Conservation (phyloP, 2,888 invertebrate species). For the Hoplodrina ambigua region DNA sequence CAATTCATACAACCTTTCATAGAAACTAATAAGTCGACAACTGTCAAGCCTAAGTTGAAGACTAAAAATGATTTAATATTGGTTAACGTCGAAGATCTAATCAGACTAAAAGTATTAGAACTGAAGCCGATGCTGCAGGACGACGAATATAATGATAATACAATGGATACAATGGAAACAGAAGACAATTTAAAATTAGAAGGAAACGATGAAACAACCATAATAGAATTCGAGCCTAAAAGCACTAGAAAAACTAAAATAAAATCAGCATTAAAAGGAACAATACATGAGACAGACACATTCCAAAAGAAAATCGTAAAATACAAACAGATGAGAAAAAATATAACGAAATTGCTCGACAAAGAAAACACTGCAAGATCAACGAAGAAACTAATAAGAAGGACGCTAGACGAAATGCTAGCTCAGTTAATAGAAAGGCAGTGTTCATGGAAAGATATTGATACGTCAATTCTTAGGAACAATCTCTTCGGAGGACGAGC, state of each 20-base stretch:
- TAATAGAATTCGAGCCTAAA: slow-evolving; percentile 74
- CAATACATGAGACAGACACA: slow-evolving; percentile 28
- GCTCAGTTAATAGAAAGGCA: slow-evolving; percentile 70
- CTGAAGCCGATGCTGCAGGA: slow-evolving; percentile 74
- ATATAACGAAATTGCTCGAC: slow-evolving; percentile 70
- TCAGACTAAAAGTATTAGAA: slow-evolving; percentile 70
- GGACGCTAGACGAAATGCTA: slow-evolving; percentile 77
- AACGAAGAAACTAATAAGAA: slow-evolving; percentile 71
- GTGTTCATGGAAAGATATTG: slow-evolving; percentile 69
- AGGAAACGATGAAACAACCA: slow-evolving; percentile 73
- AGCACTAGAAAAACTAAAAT: slow-evolving; percentile 9
- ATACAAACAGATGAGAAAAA: slow-evolving; percentile 74
- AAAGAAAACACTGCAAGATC: slow-evolving; percentile 72
- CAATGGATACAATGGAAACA: slow-evolving; percentile 23
- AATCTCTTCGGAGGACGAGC: slow-evolving; percentile 15
- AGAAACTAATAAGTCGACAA: slow-evolving; percentile 28
- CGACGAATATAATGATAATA: slow-evolving; percentile 46
- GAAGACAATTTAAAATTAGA: slow-evolving; percentile 64
- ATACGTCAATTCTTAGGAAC: slow-evolving; percentile 11
- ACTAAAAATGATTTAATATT: slow-evolving; percentile 26
- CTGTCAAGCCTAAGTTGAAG: neutral
- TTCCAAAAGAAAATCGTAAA: slow-evolving; percentile 67
- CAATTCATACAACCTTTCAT: slow-evolving; percentile 69
- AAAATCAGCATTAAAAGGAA: neutral
- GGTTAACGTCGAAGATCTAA: slow-evolving; percentile 62